Evolutionary conservation across 2,797 vertebrate species (phyloP), one percentile per base, ranked within the genome.

Genomic region (Anas capensis): DNA sequence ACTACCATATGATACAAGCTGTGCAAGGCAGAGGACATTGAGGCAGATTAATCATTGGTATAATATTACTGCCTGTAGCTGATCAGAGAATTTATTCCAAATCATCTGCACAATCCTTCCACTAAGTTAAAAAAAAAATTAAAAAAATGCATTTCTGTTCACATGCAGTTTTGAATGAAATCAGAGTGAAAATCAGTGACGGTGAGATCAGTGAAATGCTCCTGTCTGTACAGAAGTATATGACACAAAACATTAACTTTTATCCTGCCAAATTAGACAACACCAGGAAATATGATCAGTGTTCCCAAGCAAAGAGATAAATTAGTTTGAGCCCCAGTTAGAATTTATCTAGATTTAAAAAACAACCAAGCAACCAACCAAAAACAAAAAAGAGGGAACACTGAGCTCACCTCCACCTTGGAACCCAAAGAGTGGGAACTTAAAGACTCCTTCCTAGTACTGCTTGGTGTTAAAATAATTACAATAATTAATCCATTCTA

Each of bases 371-470:
- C 38, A 40, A 40, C 48, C 12, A 24, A 33, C 34, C 31, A 62
- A n/a, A 72, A 21, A 34, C 46, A 70, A 51, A 26, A 31, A 12
- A 2, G 8, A 17, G 0, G 3, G 18, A 87, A 54, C 21, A 27
- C 14, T 2, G 4, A 77, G 44, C 75, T 65, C 75, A 73, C 44
- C 29, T 40, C 65, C 64, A 60, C 44, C 24, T 40, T 90, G 49
- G 48, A 94, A 44, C 78, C 87, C 49, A 71, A 91, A 88, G 57
- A 92, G 9, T 31, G 57, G 65, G 91, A 90, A 46, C 31, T 44
- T 71, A 61, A 75, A 24, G 44, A 88, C 53, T 92, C 20, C 66
- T 88, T 92, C 66, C 66, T 88, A 81, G 79, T 48, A 19, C 49
- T 75, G 54, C 21, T 86, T 86, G 62, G 34, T 51, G 57, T 38